Evolutionary conservation across 2,888 invertebrate genomes (phyloP), one percentile per base, ranked within the genome.

Genomic region (Ypsolopha sequella): DNA sequence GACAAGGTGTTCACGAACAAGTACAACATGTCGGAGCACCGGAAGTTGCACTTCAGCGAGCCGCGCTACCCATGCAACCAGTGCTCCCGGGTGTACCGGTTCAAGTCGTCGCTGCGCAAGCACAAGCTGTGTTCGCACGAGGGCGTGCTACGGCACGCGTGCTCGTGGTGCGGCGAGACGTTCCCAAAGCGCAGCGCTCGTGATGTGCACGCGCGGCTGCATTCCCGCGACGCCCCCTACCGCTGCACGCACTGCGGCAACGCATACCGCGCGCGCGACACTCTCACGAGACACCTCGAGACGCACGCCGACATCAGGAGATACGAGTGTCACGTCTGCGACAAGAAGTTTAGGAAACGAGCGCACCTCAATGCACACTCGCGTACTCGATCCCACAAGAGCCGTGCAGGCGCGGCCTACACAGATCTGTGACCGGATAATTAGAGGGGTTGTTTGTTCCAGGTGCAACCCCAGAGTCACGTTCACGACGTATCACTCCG

Each of bases 1-100:
- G 76, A 81, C 50, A 82, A 77, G 58, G 73, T 67, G 1, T 89
- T 88, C 59, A 70, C 75, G 51, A 74, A 88, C 67, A 76, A 88
- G 68, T 76, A 88, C 74, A 65, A 82, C 65, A 74, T 77, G 81
- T 60, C 75, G 10, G 62, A 70, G 1, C 90, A 90, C 59, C 65
- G 80, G 70, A 74, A 78, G 54, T 72, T 62, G 1, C 87, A 87
- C 56, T 70, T 69, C 6, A 62, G 63, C 1, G 51, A 7, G 50
- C 41, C 4, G 34, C 7, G 36, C n/a, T 64, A 59, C 54, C 56
- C 70, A 2, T 89, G 89, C 59, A 73, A 75, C 7, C 66, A 67
- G 6, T 90, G 89, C 59, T 66, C 69, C 1, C 81, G 79, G 50
- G 66, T 62, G 0, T 89, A 88, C 62, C 80, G 73, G 51, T 80